Base-by-base conservation (phyloP, 2,797 vertebrate genomes). In the Arctocebus calabarensis region DNA sequence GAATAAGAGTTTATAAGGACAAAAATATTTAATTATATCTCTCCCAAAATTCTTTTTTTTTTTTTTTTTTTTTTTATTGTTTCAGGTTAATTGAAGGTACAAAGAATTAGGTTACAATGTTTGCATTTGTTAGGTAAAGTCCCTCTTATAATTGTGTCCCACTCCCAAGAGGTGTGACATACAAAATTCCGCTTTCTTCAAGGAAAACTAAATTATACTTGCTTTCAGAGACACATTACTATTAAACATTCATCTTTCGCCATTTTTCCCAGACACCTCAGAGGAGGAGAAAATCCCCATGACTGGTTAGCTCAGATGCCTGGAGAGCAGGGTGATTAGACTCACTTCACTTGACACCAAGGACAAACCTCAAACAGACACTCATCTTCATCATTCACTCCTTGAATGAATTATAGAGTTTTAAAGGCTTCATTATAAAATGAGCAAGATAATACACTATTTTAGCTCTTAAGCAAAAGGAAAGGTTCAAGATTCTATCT, bases 121-220 rank as follows among this genome's bases (percentile, higher is more conserved):
- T 52, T 16, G 48, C 48, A 52, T 16, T 52, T 52, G 48, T 52
- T 52, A 52, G 14, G 48, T 52, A 52, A 52, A 52, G 48, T 52
- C 14, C 48, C 48, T 52, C 45, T 45, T 45, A 45, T 45, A 45
- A 45, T 45, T 45, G 45, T 45, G 45, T 45, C 9, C 8, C 45
- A 45, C 45, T 9, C 45, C 45, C 45, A 45, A 45, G 45, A 45
- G 45, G 45, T 45, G 45, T 45, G 45, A 45, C 45, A 45, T 45
- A 45, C 10, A 94, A 84, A 79, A 78, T 52, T 71, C 16, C 8
- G 87, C 27, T 87, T 88, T 74, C 66, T 86, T 78, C 84, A 91
- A 85, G 17, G 10, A 92, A 97, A 92, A 86, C 13, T 45, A 79
- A 95, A 43, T 78, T 45, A 84, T 25, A 43, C 11, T 73, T 87